Percentiles rank a stretch among this genome's conserved stretches.
Evolutionary conservation across 2,888 invertebrate genomes (phyloP).

Genomic region (Eristalis intricaria): DNA sequence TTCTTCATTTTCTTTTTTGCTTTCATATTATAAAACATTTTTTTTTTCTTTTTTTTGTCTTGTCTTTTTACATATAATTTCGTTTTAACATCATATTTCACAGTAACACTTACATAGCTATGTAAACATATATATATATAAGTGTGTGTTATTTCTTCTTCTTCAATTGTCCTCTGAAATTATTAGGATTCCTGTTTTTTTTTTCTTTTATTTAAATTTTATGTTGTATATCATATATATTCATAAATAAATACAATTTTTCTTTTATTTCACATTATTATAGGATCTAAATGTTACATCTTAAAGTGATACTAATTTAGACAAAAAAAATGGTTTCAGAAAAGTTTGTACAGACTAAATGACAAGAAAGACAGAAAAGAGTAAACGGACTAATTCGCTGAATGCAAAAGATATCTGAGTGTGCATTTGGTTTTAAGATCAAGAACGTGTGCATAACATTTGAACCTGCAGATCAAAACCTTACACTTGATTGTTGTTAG

Average conservation of each 20-base stretch:
- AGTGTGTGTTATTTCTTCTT: conserved; percentile 21
- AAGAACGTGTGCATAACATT: neutral
- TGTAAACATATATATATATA: conserved; percentile 45
- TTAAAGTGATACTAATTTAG: conserved; percentile 33
- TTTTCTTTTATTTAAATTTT: neutral
- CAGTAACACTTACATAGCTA: conserved; percentile 55
- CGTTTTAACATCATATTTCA: conserved; percentile 46
- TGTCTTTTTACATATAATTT: conserved; percentile 49
- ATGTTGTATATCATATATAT: conserved; percentile 37
- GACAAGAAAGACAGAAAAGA: neutral
- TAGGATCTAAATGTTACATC: conserved; percentile 50
- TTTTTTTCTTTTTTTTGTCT: conserved; percentile 21
- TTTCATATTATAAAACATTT: neutral
- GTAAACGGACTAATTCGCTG: neutral
- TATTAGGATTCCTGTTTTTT: conserved; percentile 43
- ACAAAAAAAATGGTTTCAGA: neutral
- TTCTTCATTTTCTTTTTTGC: conserved; percentile 38
- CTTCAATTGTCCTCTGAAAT: conserved; percentile 37
- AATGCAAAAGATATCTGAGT: neutral
- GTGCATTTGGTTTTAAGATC: neutral
- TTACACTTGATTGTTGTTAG: neutral
- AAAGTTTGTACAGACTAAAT: neutral
- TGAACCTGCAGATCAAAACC: neutral
- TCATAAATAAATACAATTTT: conserved; percentile 52
- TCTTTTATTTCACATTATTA: conserved; percentile 35